A percentile compares a stretch with the other conserved stretches of the same genome.
Conservation (phyloP, 2,797 vertebrate species). For the Lagocephalus sceleratus region DNA sequence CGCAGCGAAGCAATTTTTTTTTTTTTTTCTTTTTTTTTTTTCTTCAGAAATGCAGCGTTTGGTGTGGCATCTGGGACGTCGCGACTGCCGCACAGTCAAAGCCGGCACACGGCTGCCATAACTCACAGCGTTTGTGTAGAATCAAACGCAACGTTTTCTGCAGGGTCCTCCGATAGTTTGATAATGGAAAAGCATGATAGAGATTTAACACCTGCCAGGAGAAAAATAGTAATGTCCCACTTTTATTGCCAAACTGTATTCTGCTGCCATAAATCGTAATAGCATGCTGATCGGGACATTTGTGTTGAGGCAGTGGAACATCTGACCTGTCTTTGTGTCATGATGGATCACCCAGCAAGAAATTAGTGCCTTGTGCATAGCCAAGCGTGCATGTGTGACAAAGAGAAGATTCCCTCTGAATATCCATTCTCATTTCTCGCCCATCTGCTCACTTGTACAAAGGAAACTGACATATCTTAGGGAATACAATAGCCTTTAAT, state of each 20-base stretch:
- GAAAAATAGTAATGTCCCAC: constrained; percentile 26
- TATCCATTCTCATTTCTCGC: constrained; percentile 71
- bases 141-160: constrained; percentile 15
- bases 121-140: constrained; percentile 11
- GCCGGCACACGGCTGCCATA: constrained; percentile 8
- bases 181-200: constrained; percentile 7
- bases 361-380: constrained; percentile 46
- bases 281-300: constrained; percentile 52
- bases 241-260: constrained; percentile 31
- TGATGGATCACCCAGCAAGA: constrained; percentile 73
- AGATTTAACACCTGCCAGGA: constrained; percentile 30
- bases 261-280: constrained; percentile 31
- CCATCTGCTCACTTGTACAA: constrained; percentile 67
- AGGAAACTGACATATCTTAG: constrained; percentile 54
- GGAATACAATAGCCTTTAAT: constrained; percentile 58
- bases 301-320: constrained; percentile 63
- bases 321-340: constrained; percentile 67
- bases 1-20: constrained; percentile 64
- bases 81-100: constrained; percentile 24
- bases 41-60: constrained; percentile 33
- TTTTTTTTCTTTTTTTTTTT: too few relatives aligned
- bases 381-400: constrained; percentile 63
- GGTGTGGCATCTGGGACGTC: constrained; percentile 44
- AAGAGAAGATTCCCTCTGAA: constrained; percentile 64
- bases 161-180: constrained; percentile 3